Base-by-base conservation (phyloP, 2,888 invertebrate genomes). In the Agrotis ipsilon region DNA sequence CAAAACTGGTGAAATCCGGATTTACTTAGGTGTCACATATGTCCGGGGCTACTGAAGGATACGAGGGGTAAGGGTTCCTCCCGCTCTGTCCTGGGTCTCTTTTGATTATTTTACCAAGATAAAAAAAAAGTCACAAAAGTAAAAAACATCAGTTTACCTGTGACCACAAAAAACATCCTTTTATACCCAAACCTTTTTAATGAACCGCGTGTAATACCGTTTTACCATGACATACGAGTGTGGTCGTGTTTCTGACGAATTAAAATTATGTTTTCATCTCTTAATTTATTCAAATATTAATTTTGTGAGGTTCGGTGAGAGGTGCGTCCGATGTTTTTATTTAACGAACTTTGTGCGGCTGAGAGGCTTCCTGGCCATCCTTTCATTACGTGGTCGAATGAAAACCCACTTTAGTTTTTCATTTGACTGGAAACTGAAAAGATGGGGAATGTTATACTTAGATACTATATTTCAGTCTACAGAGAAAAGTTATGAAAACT, bases 231-330 rank as follows among this genome's bases (percentile, higher is more conserved):
- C 69, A 64, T 18, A 55, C 13, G 55, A 69, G 59, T 18, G 7
- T 54, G 62, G 49, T n/a, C 32, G 57, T 49, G 71, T 68, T 73
- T 45, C 55, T 0, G 49, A 67, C 63, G 66, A 78, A 78, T 79
- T 70, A 78, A 79, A 78, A 75, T 74, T 64, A 70, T 70, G 60
- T 78, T 70, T 78, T 62, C 78, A 64, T 57, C 57, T 64, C 45
- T 70, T 75, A 75, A 78, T 75, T 78, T 78, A 79, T 78, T 78
- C 66, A 79, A 79, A 79, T 79, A 78, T 79, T 69, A 72, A 68
- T 78, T 77, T 72, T 27, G 66, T 51, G 57, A 27, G 57, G 55
- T 74, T 48, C 48, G 27, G 39, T 57, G 60, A 57, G 63, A 55
- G 55, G 21, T 19, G 27, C 43, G 63, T 61, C 21, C 45, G 61